phyloP scores from a whole-genome alignment of 1,140 invertebrate species.

The Diorhabda carinulata region DNA sequence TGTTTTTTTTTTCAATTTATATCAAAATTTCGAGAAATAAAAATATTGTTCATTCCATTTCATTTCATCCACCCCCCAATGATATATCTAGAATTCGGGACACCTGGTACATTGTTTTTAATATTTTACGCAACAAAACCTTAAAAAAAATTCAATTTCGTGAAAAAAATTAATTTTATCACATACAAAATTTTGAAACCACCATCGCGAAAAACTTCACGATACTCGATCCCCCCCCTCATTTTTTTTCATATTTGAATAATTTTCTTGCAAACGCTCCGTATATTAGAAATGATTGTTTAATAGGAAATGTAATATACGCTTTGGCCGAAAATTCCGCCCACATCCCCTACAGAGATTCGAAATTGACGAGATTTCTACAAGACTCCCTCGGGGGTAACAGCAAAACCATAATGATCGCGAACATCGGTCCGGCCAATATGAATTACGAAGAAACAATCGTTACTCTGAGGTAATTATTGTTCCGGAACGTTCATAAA shows the following conservation, averaged over 20 bases:
- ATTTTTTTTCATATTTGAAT: background rate
- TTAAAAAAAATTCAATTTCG: too few relatives aligned
- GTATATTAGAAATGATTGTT: constrained; percentile 37
- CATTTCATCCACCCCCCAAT: too few relatives aligned
- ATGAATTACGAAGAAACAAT: constrained; percentile 96
- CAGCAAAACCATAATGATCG: constrained; percentile 95
- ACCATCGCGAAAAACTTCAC: too few relatives aligned
- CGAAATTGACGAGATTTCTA: constrained; percentile 86
- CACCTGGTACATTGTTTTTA: background rate
- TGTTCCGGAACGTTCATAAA: too few relatives aligned
- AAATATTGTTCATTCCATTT: too few relatives aligned
- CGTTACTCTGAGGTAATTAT: constrained; percentile 68
- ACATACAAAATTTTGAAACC: too few relatives aligned
- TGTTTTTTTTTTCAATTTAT: too few relatives aligned
- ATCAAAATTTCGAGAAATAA: too few relatives aligned
- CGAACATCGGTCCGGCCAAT: constrained; percentile 91
- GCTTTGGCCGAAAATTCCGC: constrained; percentile 85
- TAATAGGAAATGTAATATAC: constrained; percentile 86
- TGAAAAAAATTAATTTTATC: too few relatives aligned
- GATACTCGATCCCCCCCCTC: too few relatives aligned
- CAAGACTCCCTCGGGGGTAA: constrained; percentile 95
- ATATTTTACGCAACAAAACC: background rate
- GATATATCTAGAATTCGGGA: too few relatives aligned
- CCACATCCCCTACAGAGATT: constrained; percentile 91
- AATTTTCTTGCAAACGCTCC: background rate